Conservation (phyloP, 2,113 vertebrate species). For the Pimephales promelas region DNA sequence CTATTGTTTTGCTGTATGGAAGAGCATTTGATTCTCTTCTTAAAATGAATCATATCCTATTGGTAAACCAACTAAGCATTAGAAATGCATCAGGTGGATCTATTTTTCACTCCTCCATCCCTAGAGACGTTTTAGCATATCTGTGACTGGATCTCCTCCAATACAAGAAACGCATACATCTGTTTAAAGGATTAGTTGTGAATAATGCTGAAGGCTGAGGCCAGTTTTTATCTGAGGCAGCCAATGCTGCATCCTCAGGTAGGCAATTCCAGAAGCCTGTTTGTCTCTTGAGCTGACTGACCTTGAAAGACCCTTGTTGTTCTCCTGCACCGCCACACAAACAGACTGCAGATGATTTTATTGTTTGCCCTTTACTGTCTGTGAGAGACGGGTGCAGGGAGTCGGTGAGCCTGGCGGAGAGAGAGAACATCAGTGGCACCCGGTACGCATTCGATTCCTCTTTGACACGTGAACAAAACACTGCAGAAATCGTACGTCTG, state of each 20-base stretch:
- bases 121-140: conserved; percentile 20
- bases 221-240: conserved; percentile 7
- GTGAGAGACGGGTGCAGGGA: neutral
- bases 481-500: conserved; percentile 14
- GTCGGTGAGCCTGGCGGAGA: neutral
- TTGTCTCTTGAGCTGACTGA: conserved; percentile 32
- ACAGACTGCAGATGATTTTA: conserved; percentile 46
- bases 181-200: conserved; percentile 40
- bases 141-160: conserved; percentile 43
- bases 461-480: conserved; percentile 40
- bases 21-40: neutral
- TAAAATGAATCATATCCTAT: neutral
- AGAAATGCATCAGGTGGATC: conserved; percentile 19
- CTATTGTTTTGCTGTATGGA: neutral
- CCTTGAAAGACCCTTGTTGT: conserved; percentile 48
- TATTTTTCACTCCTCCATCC: conserved; percentile 14
- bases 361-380: conserved; percentile 44
- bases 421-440: conserved; percentile 28
- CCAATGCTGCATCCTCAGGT: conserved; percentile 40
- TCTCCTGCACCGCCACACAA: conserved; percentile 23
- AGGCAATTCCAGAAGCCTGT: conserved; percentile 26
- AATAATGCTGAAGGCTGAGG: conserved; percentile 29
- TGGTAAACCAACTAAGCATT: conserved; percentile 10
- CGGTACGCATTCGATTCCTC: conserved; percentile 13
- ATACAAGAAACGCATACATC: conserved; percentile 39